Conservation (phyloP, 1,140 invertebrate genomes). For the Phocides pigmalion region DNA sequence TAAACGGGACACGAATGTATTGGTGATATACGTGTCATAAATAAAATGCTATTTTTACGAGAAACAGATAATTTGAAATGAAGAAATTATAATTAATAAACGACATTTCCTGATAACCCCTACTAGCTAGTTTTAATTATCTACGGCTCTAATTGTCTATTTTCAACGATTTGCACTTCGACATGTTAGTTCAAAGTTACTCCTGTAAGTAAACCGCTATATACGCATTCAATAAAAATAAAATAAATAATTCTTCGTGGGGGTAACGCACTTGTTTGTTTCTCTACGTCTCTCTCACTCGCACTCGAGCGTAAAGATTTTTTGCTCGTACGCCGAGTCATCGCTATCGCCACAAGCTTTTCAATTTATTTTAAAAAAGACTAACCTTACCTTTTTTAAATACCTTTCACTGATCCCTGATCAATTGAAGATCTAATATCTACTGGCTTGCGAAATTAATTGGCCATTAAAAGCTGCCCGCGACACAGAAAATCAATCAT, state of each 20-base stretch:
- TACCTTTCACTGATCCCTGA: conserved; percentile 64
- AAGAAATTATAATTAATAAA: no score
- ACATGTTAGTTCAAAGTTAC: no score
- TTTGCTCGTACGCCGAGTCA: conserved; percentile 73
- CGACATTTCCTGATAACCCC: no score
- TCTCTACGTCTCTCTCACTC: conserved; percentile 59
- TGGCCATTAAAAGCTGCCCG: background rate
- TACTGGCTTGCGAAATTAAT: background rate
- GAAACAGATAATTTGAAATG: no score
- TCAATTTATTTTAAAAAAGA: conserved; percentile 69
- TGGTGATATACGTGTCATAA: background rate
- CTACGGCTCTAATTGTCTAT: no score
- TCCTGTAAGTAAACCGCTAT: conserved; percentile 38
- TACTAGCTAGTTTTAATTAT: no score
- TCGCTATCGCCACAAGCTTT: conserved; percentile 67
- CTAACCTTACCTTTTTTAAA: no score
- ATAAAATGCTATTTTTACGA: no score
- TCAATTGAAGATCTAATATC: background rate
- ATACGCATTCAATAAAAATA: conserved; percentile 67
- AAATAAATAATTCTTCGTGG: conserved; percentile 74
- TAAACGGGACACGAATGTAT: background rate
- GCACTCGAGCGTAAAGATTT: conserved; percentile 58
- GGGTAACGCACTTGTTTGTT: conserved; percentile 81
- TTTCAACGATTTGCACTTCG: no score
- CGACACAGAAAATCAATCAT: background rate